phyloP scores from a whole-genome alignment of 2,113 vertebrate genomes.

The Dissostichus mawsoni region DNA sequence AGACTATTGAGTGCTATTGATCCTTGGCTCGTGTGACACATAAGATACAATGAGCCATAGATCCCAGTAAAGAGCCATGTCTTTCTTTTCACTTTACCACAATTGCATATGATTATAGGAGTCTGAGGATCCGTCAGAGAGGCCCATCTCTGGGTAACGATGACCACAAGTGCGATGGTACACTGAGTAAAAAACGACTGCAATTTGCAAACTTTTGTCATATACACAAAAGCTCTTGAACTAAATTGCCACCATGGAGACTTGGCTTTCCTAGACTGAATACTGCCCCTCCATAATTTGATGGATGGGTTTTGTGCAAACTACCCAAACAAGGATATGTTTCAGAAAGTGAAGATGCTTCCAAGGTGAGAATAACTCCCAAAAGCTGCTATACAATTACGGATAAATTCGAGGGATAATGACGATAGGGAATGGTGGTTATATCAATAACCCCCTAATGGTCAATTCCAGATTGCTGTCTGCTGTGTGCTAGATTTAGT shows the following conservation, averaged over 20 bases:
- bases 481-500: conserved; percentile 81
- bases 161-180: conserved; percentile 63
- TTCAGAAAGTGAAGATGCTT: conserved; percentile 72
- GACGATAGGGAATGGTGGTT: conserved; percentile 78
- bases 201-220: conserved; percentile 82
- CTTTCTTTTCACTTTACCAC: conserved; percentile 83
- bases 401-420: conserved; percentile 83
- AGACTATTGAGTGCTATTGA: conserved; percentile 88
- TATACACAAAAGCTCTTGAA: conserved; percentile 74
- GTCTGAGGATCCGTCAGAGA: conserved; percentile 72
- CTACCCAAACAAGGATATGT: conserved; percentile 63
- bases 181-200: conserved; percentile 67
- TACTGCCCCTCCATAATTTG: conserved; percentile 48
- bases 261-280: conserved; percentile 56
- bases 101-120: conserved; percentile 87
- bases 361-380: conserved; percentile 78
- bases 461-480: conserved; percentile 83
- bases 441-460: conserved; percentile 84
- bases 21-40: conserved; percentile 83
- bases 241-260: conserved; percentile 64
- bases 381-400: conserved; percentile 79
- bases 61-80: conserved; percentile 80
- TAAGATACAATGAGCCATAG: conserved; percentile 86
- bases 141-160: conserved; percentile 57
- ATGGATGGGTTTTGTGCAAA: conserved; percentile 61